A percentile compares a stretch with the other conserved stretches of the same genome.
Evolutionary conservation across 2,888 invertebrate genomes (phyloP).

Genomic region (Phortica magna): DNA sequence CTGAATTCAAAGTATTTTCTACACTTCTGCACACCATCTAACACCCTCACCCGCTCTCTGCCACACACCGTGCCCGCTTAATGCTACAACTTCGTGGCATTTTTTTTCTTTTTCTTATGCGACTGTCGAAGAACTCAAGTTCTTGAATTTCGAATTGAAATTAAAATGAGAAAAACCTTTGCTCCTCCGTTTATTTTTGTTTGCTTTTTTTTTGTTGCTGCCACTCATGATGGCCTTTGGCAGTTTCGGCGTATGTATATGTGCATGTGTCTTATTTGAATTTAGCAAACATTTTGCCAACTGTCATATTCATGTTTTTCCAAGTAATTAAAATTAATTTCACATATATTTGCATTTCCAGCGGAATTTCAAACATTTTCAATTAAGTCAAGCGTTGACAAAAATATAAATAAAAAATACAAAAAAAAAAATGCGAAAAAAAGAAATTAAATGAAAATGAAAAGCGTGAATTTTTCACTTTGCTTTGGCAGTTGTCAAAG

Average conservation of each 20-base stretch:
- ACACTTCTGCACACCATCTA: not conserved
- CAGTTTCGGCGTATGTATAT: slow-evolving; percentile 52
- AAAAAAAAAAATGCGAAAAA: slow-evolving; percentile 47
- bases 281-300: slow-evolving; percentile 47
- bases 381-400: slow-evolving; percentile 54
- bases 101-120: not conserved
- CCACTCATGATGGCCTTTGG: slow-evolving; percentile 38
- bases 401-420: slow-evolving; percentile 48
- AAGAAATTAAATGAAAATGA: slow-evolving; percentile 53
- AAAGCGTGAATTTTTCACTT: slow-evolving; percentile 57
- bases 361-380: slow-evolving; percentile 71
- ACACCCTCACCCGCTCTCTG: not conserved
- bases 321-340: slow-evolving; percentile 72
- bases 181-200: not conserved
- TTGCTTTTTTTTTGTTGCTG: not conserved
- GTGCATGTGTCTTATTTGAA: slow-evolving; percentile 55
- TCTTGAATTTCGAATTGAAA: slow-evolving; percentile 1
- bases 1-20: not conserved
- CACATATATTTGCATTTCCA: slow-evolving; percentile 52
- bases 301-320: slow-evolving; percentile 67
- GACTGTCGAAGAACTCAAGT: too few relatives aligned
- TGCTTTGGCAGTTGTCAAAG: slow-evolving; percentile 72
- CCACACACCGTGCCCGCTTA: not conserved
- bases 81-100: not conserved
- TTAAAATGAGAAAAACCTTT: not conserved